Evolutionary conservation across 2,797 vertebrate genomes (phyloP), one percentile per base, ranked within the genome.

Genomic region (Bradypus variegatus): DNA sequence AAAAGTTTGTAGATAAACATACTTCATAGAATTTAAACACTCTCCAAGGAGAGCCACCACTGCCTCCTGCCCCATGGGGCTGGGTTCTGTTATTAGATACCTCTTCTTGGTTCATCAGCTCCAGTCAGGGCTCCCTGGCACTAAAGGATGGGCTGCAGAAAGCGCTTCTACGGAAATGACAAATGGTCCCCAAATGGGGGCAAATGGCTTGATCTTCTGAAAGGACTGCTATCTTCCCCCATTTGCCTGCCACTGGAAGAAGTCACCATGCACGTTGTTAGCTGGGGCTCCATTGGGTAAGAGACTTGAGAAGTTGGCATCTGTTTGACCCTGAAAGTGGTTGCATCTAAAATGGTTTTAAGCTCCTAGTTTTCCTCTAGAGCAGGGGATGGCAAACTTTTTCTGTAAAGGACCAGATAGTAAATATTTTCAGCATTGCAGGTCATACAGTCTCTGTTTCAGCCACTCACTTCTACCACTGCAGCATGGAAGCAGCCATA

Each of bases 21-120:
- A 53, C 50, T 62, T 76, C 48, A 5, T 0, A 18, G 55, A 1
- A 1, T 60, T n/a, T 53, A 38, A 84, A 38, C 89, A 45, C 27
- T 33, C 67, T 58, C n/a, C 83, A 33, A 2, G 12, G 14, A 77
- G 36, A 8, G 18, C 23, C 19, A 58, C 64, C 65, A 1, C 41
- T 13, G 1, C 2, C 31, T n/a, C 9, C 23, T 33, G 36, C 72
- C 0, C 8, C 6, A 0, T 12, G 1, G 16, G 38, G 65, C 5
- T 1, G 0, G 1, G 12, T 48, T 75, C 64, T 1, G 2, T 2
- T 64, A n/a, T 64, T 36, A 21, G 38, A n/a, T 53, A 16, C 3
- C 2, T 23, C 27, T 82, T 58, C n/a, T 73, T 31, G 70, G 72
- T 27, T 41, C 5, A 33, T 29, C 53, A 38, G 91, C 67, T 15